Conservation (phyloP, 2,113 vertebrate species). For the Balaenoptera acutorostrata region DNA sequence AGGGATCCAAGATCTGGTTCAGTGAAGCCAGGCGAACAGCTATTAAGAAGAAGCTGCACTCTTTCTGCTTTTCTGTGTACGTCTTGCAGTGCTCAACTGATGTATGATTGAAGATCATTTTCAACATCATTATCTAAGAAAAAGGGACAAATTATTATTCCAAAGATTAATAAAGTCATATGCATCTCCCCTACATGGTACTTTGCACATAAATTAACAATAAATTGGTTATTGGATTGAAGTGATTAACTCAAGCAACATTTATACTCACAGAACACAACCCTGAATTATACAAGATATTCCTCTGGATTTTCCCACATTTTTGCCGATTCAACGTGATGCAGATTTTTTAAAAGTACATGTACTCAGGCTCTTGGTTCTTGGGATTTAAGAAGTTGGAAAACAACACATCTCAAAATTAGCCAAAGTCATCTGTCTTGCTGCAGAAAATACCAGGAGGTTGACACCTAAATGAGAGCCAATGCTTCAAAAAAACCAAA, state of each 20-base stretch:
- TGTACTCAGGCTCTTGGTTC: background rate
- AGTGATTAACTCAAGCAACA: background rate
- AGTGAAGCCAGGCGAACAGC: slow-evolving; percentile 94
- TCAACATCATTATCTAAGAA: slow-evolving; percentile 90
- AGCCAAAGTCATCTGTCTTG: background rate
- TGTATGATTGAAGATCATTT: slow-evolving; percentile 85
- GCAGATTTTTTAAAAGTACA: background rate
- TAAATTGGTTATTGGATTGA: background rate
- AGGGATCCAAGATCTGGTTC: slow-evolving; percentile 98
- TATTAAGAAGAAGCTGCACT: slow-evolving; percentile 90
- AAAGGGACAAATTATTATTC: slow-evolving; percentile 30
- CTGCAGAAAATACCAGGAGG: background rate
- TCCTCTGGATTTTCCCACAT: background rate
- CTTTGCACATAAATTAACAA: background rate
- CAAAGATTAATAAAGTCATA: background rate
- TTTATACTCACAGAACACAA: background rate
- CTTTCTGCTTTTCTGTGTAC: slow-evolving; percentile 68
- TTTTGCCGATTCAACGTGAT: background rate
- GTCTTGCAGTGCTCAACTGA: slow-evolving; percentile 86
- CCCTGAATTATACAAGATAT: background rate
- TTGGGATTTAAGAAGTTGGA: slow-evolving; percentile 8
- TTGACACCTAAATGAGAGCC: background rate
- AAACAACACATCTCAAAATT: slow-evolving; percentile 28
- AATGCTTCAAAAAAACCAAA: background rate
- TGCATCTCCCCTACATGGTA: background rate